These are phyloP conservation scores for Rafetus swinhoei DNA, from an alignment of 2,113 vertebrate species.

Conservation along the genomic window DNA sequence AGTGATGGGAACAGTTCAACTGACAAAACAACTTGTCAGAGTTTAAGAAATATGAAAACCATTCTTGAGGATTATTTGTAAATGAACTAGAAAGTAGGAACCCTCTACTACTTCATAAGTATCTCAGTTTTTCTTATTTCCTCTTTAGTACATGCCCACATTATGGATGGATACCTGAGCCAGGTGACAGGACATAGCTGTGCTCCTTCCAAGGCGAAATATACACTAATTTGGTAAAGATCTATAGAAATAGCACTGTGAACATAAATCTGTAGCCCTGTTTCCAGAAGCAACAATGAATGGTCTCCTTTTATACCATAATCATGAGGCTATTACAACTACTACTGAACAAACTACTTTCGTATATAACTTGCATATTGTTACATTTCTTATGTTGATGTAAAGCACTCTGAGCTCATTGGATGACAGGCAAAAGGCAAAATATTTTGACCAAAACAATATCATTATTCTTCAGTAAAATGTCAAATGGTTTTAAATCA, in stretches of 20 bases:
- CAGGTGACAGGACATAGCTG: not conserved
- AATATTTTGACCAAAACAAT: not conserved
- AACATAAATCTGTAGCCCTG: accelerated
- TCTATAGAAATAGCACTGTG: not conserved
- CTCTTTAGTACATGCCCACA: accelerated
- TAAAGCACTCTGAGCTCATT: not conserved
- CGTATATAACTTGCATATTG: not conserved
- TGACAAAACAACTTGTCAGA: accelerated
- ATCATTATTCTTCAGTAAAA: not conserved
- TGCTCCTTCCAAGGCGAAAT: not conserved
- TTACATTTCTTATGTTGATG: not conserved
- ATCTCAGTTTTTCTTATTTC: not conserved
- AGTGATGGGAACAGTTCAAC: not conserved
- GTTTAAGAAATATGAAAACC: not conserved
- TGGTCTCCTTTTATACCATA: accelerated
- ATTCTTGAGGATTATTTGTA: not conserved
- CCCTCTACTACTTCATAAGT: not conserved
- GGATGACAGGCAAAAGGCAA: accelerated
- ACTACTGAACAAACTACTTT: not conserved
- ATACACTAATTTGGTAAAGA: not conserved
- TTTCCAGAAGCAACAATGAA: not conserved
- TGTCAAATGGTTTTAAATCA: not conserved
- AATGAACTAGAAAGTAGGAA: not conserved
- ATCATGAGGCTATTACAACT: not conserved
- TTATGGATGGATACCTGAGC: not conserved